phyloP scores from a whole-genome alignment of 37 sponge, comb jelly and placozoan species.

The Ephydatia muelleri region DNA sequence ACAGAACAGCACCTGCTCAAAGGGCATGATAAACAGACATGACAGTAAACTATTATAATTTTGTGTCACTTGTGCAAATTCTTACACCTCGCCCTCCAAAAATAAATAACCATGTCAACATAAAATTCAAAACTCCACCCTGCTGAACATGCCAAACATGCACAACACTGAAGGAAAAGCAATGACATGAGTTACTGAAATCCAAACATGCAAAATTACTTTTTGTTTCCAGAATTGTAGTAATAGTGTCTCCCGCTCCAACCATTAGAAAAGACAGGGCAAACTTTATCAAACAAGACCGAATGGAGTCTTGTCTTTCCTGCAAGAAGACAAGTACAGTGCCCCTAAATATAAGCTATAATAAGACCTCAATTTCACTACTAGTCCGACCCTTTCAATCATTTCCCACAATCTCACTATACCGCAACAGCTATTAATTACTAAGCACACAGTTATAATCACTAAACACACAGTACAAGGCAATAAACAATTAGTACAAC shows the following conservation, averaged over 20 bases:
- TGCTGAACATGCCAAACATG: too few relatives aligned
- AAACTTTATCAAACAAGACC: constrained; percentile 65
- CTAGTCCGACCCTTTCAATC: not conserved
- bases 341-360: not conserved
- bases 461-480: not conserved
- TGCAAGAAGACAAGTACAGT: not conserved
- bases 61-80: too few relatives aligned
- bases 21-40: too few relatives aligned
- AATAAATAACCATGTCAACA: too few relatives aligned
- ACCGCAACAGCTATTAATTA: too few relatives aligned
- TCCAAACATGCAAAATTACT: constrained; percentile 27
- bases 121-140: too few relatives aligned
- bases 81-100: too few relatives aligned
- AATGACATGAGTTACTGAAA: too few relatives aligned
- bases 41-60: too few relatives aligned
- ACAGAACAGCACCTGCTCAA: too few relatives aligned
- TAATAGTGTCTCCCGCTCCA: constrained; percentile 45
- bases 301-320: constrained; percentile 37
- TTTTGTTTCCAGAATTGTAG: constrained; percentile 44
- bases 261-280: constrained; percentile 65
- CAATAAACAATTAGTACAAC: not conserved
- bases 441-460: not conserved
- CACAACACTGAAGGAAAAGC: too few relatives aligned
- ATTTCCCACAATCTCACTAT: too few relatives aligned
- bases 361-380: not conserved